These are phyloP conservation scores for Scleropages formosus DNA, from an alignment of 2,797 vertebrate genomes.

Conservation along the genomic window DNA sequence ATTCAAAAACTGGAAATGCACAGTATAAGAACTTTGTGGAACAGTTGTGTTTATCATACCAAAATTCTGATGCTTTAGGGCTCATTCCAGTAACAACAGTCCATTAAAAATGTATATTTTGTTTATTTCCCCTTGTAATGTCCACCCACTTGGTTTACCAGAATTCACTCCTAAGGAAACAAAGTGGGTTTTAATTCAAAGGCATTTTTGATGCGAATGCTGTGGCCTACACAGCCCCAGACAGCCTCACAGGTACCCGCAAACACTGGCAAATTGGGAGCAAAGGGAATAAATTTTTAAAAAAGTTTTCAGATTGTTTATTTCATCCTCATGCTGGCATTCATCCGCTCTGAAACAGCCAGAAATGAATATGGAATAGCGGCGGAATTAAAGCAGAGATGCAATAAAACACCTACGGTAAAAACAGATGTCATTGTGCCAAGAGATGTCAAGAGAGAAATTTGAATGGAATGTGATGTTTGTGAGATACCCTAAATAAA, in stretches of 20 bases:
- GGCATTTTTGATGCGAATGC: background rate
- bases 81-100: background rate
- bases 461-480: slow-evolving; percentile 17
- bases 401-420: slow-evolving; percentile 4
- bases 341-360: slow-evolving; percentile 9
- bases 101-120: background rate
- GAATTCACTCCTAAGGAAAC: background rate
- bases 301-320: slow-evolving; percentile 10
- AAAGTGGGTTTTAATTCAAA: background rate
- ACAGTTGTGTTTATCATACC: background rate
- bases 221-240: background rate
- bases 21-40: background rate
- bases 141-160: background rate
- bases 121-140: background rate
- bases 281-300: slow-evolving; percentile 30
- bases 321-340: background rate
- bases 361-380: slow-evolving; percentile 23
- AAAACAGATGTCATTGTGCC: slow-evolving; percentile 23
- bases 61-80: background rate
- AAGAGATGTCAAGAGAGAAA: slow-evolving; percentile 2
- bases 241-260: background rate
- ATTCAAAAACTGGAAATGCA: too few relatives aligned
- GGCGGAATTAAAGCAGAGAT: background rate
- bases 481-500: slow-evolving; percentile 16
- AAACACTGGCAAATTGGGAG: background rate